Evolutionary conservation across 2,797 vertebrate species (phyloP).

Genomic region (Mycteria americana): DNA sequence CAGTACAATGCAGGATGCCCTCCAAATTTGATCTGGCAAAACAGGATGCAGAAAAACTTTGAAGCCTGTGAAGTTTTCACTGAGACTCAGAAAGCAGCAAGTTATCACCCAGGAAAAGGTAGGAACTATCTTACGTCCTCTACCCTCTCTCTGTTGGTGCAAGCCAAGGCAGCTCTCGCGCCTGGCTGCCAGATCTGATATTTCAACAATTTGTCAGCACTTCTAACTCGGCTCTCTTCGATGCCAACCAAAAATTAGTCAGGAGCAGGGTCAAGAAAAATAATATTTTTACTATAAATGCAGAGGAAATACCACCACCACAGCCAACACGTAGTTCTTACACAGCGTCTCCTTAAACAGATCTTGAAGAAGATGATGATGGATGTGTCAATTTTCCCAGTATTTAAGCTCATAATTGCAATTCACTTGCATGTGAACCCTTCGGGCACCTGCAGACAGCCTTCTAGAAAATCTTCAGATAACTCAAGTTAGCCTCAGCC

Average conservation of each 20-base stretch:
- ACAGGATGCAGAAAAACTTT: background rate
- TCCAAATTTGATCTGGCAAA: background rate
- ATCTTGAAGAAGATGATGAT: background rate
- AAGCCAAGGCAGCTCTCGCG: background rate
- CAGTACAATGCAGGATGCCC: background rate
- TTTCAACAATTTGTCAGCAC: background rate
- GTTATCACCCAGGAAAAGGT: background rate
- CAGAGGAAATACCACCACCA: background rate
- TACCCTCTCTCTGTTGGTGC: background rate
- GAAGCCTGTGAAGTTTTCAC: background rate
- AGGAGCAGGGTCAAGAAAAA: background rate
- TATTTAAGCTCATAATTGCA: background rate
- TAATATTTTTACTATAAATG: background rate
- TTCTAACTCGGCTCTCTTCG: background rate
- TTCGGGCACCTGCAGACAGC: background rate
- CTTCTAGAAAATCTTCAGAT: background rate
- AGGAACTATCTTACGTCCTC: background rate
- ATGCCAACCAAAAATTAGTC: background rate
- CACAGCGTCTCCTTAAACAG: background rate
- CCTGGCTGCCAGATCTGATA: background rate
- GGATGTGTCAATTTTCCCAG: background rate
- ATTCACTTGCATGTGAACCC: background rate
- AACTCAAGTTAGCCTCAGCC: background rate
- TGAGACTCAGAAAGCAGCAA: background rate
- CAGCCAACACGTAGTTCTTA: background rate